phyloP scores from a whole-genome alignment of 1,140 invertebrate genomes.

The Penaeus vannamei region DNA sequence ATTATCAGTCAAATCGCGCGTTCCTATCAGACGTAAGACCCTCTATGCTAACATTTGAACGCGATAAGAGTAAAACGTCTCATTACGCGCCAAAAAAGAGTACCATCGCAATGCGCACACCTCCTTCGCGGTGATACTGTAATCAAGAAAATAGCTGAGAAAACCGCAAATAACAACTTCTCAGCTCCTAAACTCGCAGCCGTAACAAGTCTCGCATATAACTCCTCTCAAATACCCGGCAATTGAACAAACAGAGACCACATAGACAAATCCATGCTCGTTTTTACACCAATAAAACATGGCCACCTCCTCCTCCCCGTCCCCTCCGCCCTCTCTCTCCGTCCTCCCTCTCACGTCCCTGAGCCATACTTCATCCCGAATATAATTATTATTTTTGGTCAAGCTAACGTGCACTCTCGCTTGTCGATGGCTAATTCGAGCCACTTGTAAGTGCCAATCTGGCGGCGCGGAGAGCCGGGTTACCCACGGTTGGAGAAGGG shows the following conservation, averaged over 20 bases:
- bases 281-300: background rate
- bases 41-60: too few species aligned
- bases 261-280: slow-evolving; percentile 36
- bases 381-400: slow-evolving; percentile 55
- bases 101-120: background rate
- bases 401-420: slow-evolving; percentile 58
- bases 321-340: background rate
- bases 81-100: slow-evolving; percentile 23
- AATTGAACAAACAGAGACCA: slow-evolving; percentile 62
- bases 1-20: too few species aligned
- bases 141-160: slow-evolving; percentile 42
- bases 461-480: slow-evolving; percentile 45
- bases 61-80: background rate
- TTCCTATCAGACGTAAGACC: too few species aligned
- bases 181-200: slow-evolving; percentile 48
- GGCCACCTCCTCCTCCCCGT: background rate
- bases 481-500: slow-evolving; percentile 35
- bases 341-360: background rate
- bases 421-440: slow-evolving; percentile 65
- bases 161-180: slow-evolving; percentile 43
- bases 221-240: slow-evolving; percentile 52
- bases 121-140: slow-evolving; percentile 20
- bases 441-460: slow-evolving; percentile 63
- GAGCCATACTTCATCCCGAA: slow-evolving; percentile 47
- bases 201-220: slow-evolving; percentile 44